Base-by-base conservation (phyloP, 2,797 vertebrate species). In the Scolopax bukidnonensis region DNA sequence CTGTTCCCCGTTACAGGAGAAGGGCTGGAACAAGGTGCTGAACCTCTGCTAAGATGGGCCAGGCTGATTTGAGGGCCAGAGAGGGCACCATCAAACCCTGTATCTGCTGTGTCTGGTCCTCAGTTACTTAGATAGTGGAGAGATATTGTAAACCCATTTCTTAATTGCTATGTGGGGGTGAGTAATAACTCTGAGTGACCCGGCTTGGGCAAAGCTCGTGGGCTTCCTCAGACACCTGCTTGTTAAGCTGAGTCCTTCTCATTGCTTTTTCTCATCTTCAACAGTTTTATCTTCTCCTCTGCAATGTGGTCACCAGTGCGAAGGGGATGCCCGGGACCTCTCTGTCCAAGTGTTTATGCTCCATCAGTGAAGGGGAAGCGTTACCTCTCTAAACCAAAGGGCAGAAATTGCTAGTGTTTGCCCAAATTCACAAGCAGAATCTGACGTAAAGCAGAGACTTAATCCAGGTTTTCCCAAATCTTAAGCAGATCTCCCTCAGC, bases 321-420 rank as follows among this genome's bases (percentile, higher is more conserved):
- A 6, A 64, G 70, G 21, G 45, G 56, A 51, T 88, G 40, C 27
- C 43, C 0, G 2, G 69, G 43, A 59, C 24, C 17, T 28, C 47
- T 79, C 19, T 1, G 1, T 21, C 45, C 4, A 0, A 40, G 12
- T n/a, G n/a, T 27, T 7, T 64, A 0, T 38, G 43, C 11, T 36
- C 64, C 25, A 0, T 43, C 78, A 38, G n/a, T 16, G 6, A 16
- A 30, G 36, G 53, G 47, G 60, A n/a, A n/a, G 14, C 0, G 0
- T 32, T 27, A 23, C 41, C 11, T 19, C 32, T 36, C 38, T 27
- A 24, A 80, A 71, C 18, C 30, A 14, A 43, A 53, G 38, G 30
- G 23, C 33, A 47, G 64, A 64, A 87, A 60, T 43, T 70, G 16
- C 21, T 19, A 63, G 30, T 9, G 5, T 69, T 84, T 86, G 50